phyloP scores from a whole-genome alignment of 2,113 vertebrate genomes.

The Cinclus cinclus region DNA sequence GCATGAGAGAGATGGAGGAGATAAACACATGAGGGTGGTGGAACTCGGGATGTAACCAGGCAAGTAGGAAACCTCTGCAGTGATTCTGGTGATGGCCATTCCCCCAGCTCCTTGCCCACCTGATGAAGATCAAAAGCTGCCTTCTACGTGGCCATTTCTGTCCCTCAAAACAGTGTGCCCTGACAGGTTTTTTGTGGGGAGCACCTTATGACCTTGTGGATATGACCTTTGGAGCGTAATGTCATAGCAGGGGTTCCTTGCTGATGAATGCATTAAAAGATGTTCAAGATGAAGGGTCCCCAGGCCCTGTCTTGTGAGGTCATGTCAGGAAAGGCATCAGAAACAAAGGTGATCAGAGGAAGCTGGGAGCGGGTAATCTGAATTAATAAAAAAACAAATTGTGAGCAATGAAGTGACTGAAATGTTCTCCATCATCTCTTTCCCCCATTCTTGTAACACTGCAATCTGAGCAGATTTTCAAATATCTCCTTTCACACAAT shows the following conservation, averaged over 20 bases:
- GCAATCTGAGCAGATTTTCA: background rate
- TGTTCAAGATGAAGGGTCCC: background rate
- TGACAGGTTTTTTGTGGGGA: background rate
- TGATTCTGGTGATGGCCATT: background rate
- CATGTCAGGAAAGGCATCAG: background rate
- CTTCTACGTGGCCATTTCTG: background rate
- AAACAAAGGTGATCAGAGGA: background rate
- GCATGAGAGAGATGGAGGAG: background rate
- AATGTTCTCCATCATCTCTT: background rate
- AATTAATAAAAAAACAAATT: background rate
- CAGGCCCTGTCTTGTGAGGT: background rate
- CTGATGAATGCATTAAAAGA: fast-evolving
- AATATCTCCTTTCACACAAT: background rate
- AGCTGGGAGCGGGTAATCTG: background rate
- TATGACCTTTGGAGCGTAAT: background rate
- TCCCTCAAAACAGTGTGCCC: background rate
- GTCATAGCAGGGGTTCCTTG: fast-evolving
- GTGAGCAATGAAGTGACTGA: background rate
- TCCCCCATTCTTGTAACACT: background rate
- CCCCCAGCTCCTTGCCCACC: fast-evolving
- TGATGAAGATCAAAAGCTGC: background rate
- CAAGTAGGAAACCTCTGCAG: background rate
- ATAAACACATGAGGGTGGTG: fast-evolving
- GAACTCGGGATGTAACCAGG: background rate
- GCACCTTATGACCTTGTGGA: background rate